Conservation (phyloP, 2,888 invertebrate species). For the Lepidocyrtinus sp. region DNA sequence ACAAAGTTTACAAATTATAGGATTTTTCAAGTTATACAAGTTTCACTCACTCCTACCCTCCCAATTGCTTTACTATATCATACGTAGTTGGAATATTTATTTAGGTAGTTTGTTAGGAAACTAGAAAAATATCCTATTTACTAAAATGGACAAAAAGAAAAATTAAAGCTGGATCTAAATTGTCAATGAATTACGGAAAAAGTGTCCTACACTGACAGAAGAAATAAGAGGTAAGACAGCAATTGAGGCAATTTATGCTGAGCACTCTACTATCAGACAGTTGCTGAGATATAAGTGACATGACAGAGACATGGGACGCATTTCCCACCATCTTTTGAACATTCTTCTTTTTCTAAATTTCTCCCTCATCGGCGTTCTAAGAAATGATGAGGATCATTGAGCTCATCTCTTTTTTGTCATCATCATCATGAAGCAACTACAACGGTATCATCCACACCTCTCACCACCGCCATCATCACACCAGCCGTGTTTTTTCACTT, state of each 20-base stretch:
- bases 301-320: constrained; percentile 27
- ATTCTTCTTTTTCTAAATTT: background rate
- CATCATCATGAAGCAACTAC: constrained; percentile 25
- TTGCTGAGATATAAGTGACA: constrained; percentile 20
- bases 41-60: no score
- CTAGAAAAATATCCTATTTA: constrained; percentile 6
- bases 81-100: no score
- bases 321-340: background rate
- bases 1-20: no score
- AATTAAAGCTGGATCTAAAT: constrained; percentile 28
- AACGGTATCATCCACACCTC: constrained; percentile 12
- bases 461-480: constrained; percentile 8
- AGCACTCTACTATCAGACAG: constrained; percentile 19
- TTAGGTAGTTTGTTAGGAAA: no score
- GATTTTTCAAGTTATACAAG: no score
- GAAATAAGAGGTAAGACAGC: constrained; percentile 21
- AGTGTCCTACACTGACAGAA: constrained; percentile 34
- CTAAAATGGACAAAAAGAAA: constrained; percentile 9
- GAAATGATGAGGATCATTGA: constrained; percentile 42
- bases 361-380: constrained; percentile 15
- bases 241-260: constrained; percentile 20
- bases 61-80: no score
- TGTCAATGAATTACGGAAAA: constrained; percentile 36
- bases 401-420: constrained; percentile 35
- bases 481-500: constrained; percentile 15